phyloP scores from a whole-genome alignment of 1,140 invertebrate species.

The Lordiphosa mommai region DNA sequence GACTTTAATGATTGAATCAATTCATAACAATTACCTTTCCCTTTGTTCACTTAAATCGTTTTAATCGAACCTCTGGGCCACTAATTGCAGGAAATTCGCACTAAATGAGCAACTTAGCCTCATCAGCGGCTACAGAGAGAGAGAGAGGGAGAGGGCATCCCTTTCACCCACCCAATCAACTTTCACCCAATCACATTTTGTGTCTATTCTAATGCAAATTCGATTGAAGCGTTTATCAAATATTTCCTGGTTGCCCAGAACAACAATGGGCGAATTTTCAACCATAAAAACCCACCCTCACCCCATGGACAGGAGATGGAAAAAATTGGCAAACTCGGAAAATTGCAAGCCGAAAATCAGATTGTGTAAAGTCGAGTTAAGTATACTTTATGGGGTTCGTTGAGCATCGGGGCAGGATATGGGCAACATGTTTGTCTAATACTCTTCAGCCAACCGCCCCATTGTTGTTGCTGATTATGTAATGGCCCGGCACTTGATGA shows the following conservation, averaged over 20 bases:
- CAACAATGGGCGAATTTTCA: slow-evolving; percentile 44
- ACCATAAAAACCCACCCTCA: slow-evolving; percentile 60
- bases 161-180: slow-evolving; percentile 38
- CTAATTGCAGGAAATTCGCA: slow-evolving; percentile 53
- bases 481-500: slow-evolving; percentile 78
- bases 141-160: slow-evolving; percentile 16
- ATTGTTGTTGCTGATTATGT: slow-evolving; percentile 62
- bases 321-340: slow-evolving; percentile 66
- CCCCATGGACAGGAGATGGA: slow-evolving; percentile 13
- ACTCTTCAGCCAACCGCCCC: slow-evolving; percentile 24
- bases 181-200: slow-evolving; percentile 22
- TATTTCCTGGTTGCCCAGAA: slow-evolving; percentile 59
- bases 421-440: slow-evolving; percentile 78
- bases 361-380: slow-evolving; percentile 79
- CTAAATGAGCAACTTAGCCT: slow-evolving; percentile 37
- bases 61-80: slow-evolving; percentile 13
- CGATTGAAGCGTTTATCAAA: slow-evolving; percentile 69
- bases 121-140: neutral
- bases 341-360: slow-evolving; percentile 79
- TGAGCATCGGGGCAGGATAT: slow-evolving; percentile 69
- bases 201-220: slow-evolving; percentile 73
- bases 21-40: slow-evolving; percentile 49
- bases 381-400: slow-evolving; percentile 76
- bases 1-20: neutral
- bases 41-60: neutral